Evolutionary conservation across 2,797 vertebrate genomes (phyloP), one percentile per base, ranked within the genome.

Genomic region (Pangasius sanitwongsei): DNA sequence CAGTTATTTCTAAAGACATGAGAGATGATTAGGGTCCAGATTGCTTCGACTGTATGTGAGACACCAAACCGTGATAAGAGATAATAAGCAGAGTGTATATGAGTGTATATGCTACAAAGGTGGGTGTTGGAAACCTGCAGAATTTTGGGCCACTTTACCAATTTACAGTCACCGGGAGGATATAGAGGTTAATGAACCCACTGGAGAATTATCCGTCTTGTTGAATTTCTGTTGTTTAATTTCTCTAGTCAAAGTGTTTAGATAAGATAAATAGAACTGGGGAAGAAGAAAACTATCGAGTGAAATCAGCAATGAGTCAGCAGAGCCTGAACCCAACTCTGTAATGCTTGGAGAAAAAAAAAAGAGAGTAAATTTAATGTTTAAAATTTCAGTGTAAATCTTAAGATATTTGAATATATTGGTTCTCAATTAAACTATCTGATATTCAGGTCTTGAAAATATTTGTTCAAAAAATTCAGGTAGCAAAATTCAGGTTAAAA

Each of bases 181-280:
- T 77, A 59, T 63, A 78, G 78, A 63, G 34, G 70, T 61, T 61
- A 86, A 31, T 63, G 37, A 65, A 65, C 28, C 16, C 57, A 50
- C 37, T 28, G 85, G 41, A 78, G 57, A 86, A 48, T 48, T 75
- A 86, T n/a, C 72, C 7, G 25, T 61, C 85, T 63, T 77, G 41
- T 31, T 50, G 25, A n/a, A 50, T 77, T 48, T 13, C 72, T 28
- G 72, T 72, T 23, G 37, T 75, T 75, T 28, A 75, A 41, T 34
- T 31, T 69, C n/a, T 69, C 67, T 31, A 34, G 70, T 44, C 20
- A 48, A 37, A 55, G 28, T 53, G 75, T 50, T 77, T 77, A 77
- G 25, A 50, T 77, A 48, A 48, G 74, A 77, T 77, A n/a, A 18
- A 18, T 16, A 78, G 15, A 78, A 18, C 48, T 16, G 15, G 50